These are phyloP conservation scores for Morpho deidamia DNA, from an alignment of 2,888 invertebrate species.

Conservation along the genomic window DNA sequence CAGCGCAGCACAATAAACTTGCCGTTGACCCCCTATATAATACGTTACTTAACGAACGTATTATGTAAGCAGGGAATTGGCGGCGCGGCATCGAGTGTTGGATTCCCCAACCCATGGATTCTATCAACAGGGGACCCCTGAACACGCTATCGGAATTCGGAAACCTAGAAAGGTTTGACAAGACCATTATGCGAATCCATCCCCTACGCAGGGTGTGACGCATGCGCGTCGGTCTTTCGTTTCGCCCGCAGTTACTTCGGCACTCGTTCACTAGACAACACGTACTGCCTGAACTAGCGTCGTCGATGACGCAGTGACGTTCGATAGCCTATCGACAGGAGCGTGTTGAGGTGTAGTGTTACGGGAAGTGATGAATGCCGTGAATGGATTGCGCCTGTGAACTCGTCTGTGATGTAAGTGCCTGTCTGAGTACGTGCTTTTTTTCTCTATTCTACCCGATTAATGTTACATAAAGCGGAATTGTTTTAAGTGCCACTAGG, in stretches of 20 bases:
- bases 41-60: constrained; percentile 1
- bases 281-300: constrained; percentile 15
- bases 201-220: constrained; percentile 41
- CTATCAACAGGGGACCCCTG: constrained; percentile 20
- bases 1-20: neutral
- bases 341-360: constrained; percentile 22
- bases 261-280: constrained; percentile 34
- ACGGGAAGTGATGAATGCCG: constrained; percentile 16
- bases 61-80: constrained; percentile 6
- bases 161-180: constrained; percentile 40
- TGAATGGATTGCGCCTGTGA: constrained; percentile 19
- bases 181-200: constrained; percentile 45
- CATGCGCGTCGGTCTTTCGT: constrained; percentile 50
- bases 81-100: constrained; percentile 8
- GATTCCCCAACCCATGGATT: constrained; percentile 24
- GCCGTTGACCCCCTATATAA: constrained; percentile 13
- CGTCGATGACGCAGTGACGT: constrained; percentile 53
- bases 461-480: constrained; percentile 10
- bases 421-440: neutral
- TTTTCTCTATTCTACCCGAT: neutral
- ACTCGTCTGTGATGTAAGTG: constrained; percentile 19
- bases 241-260: constrained; percentile 56
- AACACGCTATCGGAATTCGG: constrained; percentile 45
- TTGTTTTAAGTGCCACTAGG: constrained; percentile 5
- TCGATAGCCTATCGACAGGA: constrained; percentile 21